These are phyloP conservation scores for Idaea straminata DNA, from an alignment of 2,888 invertebrate species.

Conservation along the genomic window DNA sequence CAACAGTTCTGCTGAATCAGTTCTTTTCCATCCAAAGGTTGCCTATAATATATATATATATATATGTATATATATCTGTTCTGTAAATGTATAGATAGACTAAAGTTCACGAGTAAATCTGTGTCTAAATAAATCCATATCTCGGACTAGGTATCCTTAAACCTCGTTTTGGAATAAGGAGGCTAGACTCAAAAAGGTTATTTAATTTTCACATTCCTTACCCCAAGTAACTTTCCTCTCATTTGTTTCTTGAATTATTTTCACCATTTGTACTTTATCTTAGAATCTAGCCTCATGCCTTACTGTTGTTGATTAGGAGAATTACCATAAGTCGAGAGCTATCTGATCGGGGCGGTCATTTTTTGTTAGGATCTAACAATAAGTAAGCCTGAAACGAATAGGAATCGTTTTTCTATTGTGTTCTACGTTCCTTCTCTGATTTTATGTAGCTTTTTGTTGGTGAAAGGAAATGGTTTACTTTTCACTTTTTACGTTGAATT, in stretches of 20 bases:
- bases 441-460: background rate
- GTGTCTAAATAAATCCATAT: too few species aligned
- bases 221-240: background rate
- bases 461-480: background rate
- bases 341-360: slow-evolving; percentile 28
- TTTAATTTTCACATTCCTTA: background rate
- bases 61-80: too few species aligned
- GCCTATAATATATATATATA: too few species aligned
- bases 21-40: too few species aligned
- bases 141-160: too few species aligned
- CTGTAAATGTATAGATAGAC: too few species aligned
- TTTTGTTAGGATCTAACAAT: slow-evolving; percentile 18
- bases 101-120: too few species aligned
- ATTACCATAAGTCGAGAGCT: slow-evolving; percentile 38
- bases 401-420: background rate
- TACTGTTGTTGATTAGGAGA: slow-evolving; percentile 27
- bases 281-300: slow-evolving; percentile 5
- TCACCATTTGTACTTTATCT: background rate
- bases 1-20: too few species aligned
- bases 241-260: background rate
- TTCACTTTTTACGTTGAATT: background rate
- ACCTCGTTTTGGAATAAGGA: too few species aligned
- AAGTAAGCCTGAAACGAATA: background rate
- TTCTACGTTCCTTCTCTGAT: background rate
- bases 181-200: too few species aligned